Conservation (phyloP, 1,140 invertebrate genomes). For the Orchestia grillus region DNA sequence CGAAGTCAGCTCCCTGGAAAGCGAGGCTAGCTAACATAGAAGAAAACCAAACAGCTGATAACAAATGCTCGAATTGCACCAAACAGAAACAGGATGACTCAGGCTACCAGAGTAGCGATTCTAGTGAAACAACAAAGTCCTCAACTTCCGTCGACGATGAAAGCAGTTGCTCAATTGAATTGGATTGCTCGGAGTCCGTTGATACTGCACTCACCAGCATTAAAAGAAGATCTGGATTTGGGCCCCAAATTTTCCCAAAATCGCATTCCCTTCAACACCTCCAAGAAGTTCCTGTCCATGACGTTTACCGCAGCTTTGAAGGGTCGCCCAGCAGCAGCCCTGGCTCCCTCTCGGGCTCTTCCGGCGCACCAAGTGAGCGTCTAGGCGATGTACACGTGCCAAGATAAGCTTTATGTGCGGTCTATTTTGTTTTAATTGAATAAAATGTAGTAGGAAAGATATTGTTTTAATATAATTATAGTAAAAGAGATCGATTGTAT, state of each 20-base stretch:
- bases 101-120: constrained; percentile 49
- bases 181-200: constrained; percentile 26
- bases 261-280: constrained; percentile 39
- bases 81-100: constrained; percentile 46
- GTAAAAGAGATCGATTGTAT: too few relatives aligned
- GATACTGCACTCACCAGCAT: constrained; percentile 37
- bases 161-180: constrained; percentile 29
- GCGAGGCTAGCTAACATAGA: constrained; percentile 18
- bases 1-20: not conserved
- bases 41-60: constrained; percentile 2
- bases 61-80: constrained; percentile 33
- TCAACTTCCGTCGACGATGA: not conserved
- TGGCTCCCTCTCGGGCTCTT: not conserved
- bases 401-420: not conserved
- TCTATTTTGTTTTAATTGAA: not conserved
- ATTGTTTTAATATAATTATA: too few relatives aligned
- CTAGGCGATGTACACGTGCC: not conserved
- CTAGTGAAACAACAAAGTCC: not conserved
- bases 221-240: constrained; percentile 34
- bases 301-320: constrained; percentile 38
- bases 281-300: not conserved
- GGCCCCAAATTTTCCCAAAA: constrained; percentile 30
- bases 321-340: constrained; percentile 24
- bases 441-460: too few relatives aligned
- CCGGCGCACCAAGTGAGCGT: not conserved